Conservation (phyloP, 2,888 invertebrate genomes). For the Athalia cordata region DNA sequence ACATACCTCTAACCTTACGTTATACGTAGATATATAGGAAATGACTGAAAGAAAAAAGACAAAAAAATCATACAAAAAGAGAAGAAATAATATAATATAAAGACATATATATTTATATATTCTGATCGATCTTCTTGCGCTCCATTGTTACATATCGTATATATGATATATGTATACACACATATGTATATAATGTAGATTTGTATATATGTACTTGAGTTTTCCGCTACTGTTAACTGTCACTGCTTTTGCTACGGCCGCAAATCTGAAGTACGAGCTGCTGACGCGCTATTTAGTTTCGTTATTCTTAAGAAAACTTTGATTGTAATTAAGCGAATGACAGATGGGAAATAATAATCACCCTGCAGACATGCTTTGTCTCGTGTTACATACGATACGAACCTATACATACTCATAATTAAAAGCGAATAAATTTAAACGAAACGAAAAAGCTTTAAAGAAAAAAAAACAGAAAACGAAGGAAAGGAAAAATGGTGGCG, state of each 20-base stretch:
- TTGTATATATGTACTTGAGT: no score
- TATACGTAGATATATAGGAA: not conserved
- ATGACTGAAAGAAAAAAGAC: not conserved
- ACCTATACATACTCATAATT: no score
- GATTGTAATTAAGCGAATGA: not conserved
- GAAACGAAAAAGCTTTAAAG: no score
- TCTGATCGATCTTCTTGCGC: conserved; percentile 29
- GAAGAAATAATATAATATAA: conserved; percentile 2
- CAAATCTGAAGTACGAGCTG: no score
- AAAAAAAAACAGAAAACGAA: no score
- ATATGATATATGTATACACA: not conserved
- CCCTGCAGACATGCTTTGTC: not conserved
- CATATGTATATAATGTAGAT: not conserved
- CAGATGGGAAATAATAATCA: not conserved
- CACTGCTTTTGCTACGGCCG: no score
- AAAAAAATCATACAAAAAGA: not conserved
- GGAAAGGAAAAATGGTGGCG: no score
- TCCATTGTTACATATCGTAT: conserved; percentile 14
- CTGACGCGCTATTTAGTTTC: no score
- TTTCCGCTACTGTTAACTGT: no score
- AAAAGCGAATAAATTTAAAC: no score
- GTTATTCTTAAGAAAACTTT: no score
- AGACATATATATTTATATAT: not conserved
- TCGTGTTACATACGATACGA: no score
- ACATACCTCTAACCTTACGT: not conserved